Evolutionary conservation across 2,113 vertebrate species (phyloP).

Genomic region (Burhinus oedicnemus): DNA sequence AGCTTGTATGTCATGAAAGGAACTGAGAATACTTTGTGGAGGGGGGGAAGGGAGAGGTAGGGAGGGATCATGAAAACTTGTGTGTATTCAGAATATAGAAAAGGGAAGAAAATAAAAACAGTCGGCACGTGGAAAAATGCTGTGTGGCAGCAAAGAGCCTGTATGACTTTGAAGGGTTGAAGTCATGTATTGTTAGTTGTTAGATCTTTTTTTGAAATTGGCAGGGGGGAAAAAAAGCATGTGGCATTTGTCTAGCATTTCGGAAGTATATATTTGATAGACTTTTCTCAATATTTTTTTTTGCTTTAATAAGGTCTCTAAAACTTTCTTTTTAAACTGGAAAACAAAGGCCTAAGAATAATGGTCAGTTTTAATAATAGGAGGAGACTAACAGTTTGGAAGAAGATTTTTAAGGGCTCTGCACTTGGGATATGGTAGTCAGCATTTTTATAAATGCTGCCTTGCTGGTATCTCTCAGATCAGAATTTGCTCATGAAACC

Average conservation of each 20-base stretch:
- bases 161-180: not conserved
- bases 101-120: not conserved
- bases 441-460: not conserved
- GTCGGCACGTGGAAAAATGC: not conserved
- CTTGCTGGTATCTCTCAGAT: not conserved
- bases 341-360: not conserved
- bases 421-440: not conserved
- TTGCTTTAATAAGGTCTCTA: too few species aligned
- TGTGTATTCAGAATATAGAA: not conserved
- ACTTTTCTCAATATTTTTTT: too few species aligned
- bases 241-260: not conserved
- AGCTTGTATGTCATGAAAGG: not conserved
- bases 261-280: not conserved
- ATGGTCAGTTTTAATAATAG: not conserved
- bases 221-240: fast-evolving
- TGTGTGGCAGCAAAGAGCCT: not conserved
- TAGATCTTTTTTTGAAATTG: not conserved
- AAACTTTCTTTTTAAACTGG: not conserved
- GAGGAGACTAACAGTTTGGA: not conserved
- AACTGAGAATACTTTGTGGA: not conserved
- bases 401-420: not conserved
- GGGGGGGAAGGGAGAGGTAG: too few species aligned
- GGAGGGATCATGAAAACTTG: not conserved
- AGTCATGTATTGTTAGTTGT: not conserved
- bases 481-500: not conserved